Percentiles rank a stretch among this genome's conserved stretches.
phyloP scores from a whole-genome alignment of 2,113 vertebrate species.

The Pandion haliaetus region DNA sequence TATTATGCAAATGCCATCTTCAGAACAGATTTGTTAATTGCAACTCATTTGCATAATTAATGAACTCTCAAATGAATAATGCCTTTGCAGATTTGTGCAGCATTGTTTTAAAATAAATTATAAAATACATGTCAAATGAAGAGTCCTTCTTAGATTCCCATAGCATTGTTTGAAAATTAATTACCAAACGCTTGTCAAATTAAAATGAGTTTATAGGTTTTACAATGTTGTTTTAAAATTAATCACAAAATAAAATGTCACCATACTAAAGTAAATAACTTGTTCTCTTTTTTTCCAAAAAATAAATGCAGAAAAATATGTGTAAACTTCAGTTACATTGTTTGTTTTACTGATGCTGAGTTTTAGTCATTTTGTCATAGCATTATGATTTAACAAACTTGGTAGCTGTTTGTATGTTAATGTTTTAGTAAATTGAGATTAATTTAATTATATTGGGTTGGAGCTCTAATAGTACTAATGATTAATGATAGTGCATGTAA shows the following conservation, averaged over 20 bases:
- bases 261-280: conserved; percentile 64
- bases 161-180: conserved; percentile 83
- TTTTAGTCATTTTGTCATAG: conserved; percentile 47
- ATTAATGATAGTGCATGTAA: conserved; percentile 60
- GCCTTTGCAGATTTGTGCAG: conserved; percentile 88
- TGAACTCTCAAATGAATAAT: conserved; percentile 94
- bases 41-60: conserved; percentile 96
- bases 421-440: conserved; percentile 73
- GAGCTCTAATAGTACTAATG: conserved; percentile 57
- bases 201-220: conserved; percentile 80
- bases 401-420: conserved; percentile 54
- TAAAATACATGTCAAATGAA: conserved; percentile 87
- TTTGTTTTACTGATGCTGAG: conserved; percentile 22
- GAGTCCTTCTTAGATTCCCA: conserved; percentile 77
- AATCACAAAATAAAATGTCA: conserved; percentile 82
- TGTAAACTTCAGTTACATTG: conserved; percentile 52
- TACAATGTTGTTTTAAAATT: conserved; percentile 79
- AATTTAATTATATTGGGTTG: conserved; percentile 66
- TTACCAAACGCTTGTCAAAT: conserved; percentile 83
- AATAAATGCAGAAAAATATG: conserved; percentile 41
- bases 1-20: conserved; percentile 92
- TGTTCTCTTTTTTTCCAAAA: conserved; percentile 31
- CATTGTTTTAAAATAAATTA: conserved; percentile 92
- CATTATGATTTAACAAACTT: conserved; percentile 49
- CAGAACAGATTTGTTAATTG: conserved; percentile 95